Evolutionary conservation across 2,888 invertebrate genomes (phyloP), one percentile per base, ranked within the genome.

Genomic region (Halictus ligatus): DNA sequence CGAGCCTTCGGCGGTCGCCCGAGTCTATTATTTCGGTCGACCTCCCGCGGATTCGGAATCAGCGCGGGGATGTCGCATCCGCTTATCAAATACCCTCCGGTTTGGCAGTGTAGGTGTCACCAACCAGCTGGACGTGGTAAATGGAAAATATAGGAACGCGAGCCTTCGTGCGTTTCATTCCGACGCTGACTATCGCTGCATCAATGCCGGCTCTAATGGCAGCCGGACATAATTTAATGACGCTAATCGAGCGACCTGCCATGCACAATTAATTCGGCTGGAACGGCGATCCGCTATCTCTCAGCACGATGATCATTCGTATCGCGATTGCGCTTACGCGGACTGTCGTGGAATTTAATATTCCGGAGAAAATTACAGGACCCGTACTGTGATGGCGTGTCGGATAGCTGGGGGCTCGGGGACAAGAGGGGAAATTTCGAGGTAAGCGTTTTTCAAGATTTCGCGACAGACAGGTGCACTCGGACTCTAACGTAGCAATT

Each of bases 241-340:
- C 79, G 40, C 75, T 78, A 83, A 85, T 82, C 84, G n/a, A n/a
- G 72, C 88, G 76, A 73, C 80, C 79, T 40, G 75, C 78, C 54
- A 40, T 80, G 83, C 81, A 76, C 84, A 85, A 90, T 87, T 90
- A 90, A 90, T 90, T 90, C 72, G 58, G 80, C 50, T 80, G 72
- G 83, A 90, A 89, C 79, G 78, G 48, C 88, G 71, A 29, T 75
- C 43, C 84, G 86, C 86, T 84, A 81, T 84, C 83, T 88, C 84
- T 81, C 83, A 43, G 74, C 84, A 71, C 73, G 85, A 87, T 85
- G 82, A 86, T 90, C 86, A 80, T 83, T 76, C 83, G 72, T 64
- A 88, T 89, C 83, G 78, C 83, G 90, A 89, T 90, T 86, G 86
- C 78, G 43, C 60, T 58, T 21, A 8, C 21, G 74, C 74, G 79